phyloP scores from a whole-genome alignment of 1,140 invertebrate genomes.

The Hesperophylax magnus region DNA sequence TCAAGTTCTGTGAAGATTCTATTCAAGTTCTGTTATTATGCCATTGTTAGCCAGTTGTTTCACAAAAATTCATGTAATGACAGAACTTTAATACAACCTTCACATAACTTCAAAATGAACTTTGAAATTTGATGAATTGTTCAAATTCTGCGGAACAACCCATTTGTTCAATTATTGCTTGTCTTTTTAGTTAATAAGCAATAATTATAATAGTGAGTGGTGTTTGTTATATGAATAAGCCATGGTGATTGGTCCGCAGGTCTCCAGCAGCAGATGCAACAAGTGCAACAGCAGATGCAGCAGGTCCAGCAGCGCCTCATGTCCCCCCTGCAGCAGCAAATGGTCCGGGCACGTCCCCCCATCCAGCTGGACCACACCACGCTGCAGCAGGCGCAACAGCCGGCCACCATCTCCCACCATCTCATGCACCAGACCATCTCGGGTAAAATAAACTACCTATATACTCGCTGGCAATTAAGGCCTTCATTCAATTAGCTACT shows the following conservation, averaged over 20 bases:
- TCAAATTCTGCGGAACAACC: no score
- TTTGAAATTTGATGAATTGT: no score
- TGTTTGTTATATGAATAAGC: background rate
- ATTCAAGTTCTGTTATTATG: no score
- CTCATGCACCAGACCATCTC: slow-evolving; percentile 27
- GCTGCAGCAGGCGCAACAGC: slow-evolving; percentile 42
- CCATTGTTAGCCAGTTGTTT: no score
- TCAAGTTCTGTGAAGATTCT: no score
- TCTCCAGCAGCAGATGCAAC: slow-evolving; percentile 58
- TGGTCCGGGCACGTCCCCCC: slow-evolving; percentile 47
- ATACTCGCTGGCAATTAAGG: background rate
- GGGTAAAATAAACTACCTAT: background rate
- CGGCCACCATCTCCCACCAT: slow-evolving; percentile 42
- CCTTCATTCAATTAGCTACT: no score
- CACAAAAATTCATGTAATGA: no score
- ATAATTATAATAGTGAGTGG: background rate
- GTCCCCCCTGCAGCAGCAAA: slow-evolving; percentile 59
- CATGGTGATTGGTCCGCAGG: background rate
- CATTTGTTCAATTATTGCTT: no score
- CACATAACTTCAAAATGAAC: no score
- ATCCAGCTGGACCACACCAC: slow-evolving; percentile 39
- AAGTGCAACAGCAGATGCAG: slow-evolving; percentile 59
- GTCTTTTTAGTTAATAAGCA: no score
- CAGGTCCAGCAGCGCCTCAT: slow-evolving; percentile 57
- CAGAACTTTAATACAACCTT: no score